Base-by-base conservation (phyloP, 2,797 vertebrate species). In the Micromesistius poutassou region DNA sequence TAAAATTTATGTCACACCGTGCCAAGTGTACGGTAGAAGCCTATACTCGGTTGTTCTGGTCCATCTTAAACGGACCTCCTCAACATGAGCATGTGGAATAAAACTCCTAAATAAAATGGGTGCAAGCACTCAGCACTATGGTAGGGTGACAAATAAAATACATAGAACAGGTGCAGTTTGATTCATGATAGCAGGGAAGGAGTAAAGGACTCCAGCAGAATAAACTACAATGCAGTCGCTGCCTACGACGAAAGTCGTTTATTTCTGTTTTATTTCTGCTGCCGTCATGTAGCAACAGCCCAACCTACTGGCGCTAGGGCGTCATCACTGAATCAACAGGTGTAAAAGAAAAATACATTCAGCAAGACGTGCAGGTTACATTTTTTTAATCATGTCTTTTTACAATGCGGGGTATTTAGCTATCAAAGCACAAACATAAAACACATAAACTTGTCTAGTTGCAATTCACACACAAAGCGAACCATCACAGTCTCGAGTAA, bases 371-470 rank as follows among this genome's bases (percentile, higher is more conserved):
- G 10, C n/a, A 25, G 8, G n/a, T 68, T 28, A 68, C 14, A 55
- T 10, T 78, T 71, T 85, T 71, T 30, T 40, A 28, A 68, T 62
- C 8, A 74, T n/a, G 31, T 31, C 16, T 75, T 30, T 28, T 42
- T 25, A 38, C 74, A 35, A 10, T 74, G n/a, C 33, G 46, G 30
- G 70, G 33, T 33, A 71, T 31, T 6, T 12, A 13, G 5, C 62
- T 50, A 30, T 68, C n/a, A 3, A 12, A 71, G 22, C 22, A 12
- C 33, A 38, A 36, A 16, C 19, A 62, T 19, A n/a, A 9, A 42
- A 6, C 36, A 25, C 0, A n/a, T n/a, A n/a, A 13, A 14, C 9
- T 7, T 9, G 19, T 73, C 50, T 71, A 71, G 31, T 16, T 71
- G 70, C 70, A 71, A 28, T 68, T 28, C 62, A 68, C 62, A 68